Percentiles rank a stretch among this genome's conserved stretches.
These are phyloP conservation scores for Nephrocerus scutellatus DNA, from an alignment of 2,888 invertebrate genomes.

Conservation along the genomic window DNA sequence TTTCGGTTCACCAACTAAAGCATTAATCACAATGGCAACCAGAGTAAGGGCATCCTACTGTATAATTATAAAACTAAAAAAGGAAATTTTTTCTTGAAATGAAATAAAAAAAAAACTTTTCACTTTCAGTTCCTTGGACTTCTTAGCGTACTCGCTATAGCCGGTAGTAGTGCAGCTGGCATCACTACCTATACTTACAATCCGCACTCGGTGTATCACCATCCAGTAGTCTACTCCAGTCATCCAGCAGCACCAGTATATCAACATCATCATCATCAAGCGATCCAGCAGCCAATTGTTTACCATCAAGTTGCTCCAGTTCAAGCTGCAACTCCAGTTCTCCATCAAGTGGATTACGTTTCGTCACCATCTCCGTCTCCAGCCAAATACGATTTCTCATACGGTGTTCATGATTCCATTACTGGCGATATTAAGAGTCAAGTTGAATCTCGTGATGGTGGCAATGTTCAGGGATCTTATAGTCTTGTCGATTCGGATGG, in stretches of 20 bases:
- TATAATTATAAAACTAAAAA: too few relatives aligned
- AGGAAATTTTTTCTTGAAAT: too few relatives aligned
- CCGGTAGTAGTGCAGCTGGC: constrained; percentile 30
- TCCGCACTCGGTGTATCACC: too few relatives aligned
- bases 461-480: constrained; percentile 51
- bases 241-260: too few relatives aligned
- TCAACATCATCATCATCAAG: too few relatives aligned
- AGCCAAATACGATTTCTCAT: constrained; percentile 49
- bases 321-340: constrained; percentile 12
- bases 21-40: too few relatives aligned
- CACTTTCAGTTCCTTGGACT: constrained; percentile 33
- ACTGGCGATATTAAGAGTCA: constrained; percentile 52
- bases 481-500: constrained; percentile 53
- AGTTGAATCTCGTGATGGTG: constrained; percentile 50
- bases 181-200: constrained; percentile 35
- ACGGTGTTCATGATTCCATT: constrained; percentile 49
- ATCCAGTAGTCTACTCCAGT: too few relatives aligned
- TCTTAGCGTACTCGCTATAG: constrained; percentile 31
- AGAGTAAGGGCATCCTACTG: too few relatives aligned
- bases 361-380: too few relatives aligned
- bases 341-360: constrained; percentile 30
- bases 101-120: too few relatives aligned
- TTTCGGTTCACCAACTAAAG: too few relatives aligned
- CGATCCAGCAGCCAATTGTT: too few relatives aligned
- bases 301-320: not conserved